Conservation (phyloP, 2,888 invertebrate species). For the Dilophus febrilis region DNA sequence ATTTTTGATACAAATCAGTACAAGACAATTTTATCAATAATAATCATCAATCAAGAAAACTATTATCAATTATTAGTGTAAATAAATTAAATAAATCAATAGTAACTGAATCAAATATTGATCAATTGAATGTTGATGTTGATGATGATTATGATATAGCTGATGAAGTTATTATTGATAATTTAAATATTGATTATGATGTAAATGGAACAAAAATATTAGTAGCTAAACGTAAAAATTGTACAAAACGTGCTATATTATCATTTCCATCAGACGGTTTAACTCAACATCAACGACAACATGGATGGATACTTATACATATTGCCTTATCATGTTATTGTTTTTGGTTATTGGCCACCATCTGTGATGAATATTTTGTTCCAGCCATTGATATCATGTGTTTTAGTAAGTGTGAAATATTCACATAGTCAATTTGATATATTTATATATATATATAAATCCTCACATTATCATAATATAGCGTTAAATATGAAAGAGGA, state of each 20-base stretch:
- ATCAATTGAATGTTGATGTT: no score
- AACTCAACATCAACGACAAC: constrained; percentile 42
- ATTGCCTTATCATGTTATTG: constrained; percentile 39
- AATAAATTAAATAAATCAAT: no score
- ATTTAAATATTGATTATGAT: no score
- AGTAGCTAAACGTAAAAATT: no score
- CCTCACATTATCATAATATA: no score
- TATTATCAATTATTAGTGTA: not conserved
- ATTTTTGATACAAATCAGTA: no score
- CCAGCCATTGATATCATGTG: constrained; percentile 67
- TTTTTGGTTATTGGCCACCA: constrained; percentile 60
- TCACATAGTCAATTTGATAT: constrained; percentile 4
- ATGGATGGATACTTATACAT: constrained; percentile 17
- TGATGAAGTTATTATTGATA: no score
- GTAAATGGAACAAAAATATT: no score
- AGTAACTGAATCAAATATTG: no score
- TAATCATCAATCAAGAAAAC: not conserved
- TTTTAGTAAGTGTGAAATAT: constrained; percentile 55
- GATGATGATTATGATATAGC: no score
- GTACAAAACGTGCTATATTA: constrained; percentile 55
- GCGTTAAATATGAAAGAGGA: no score
- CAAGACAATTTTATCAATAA: no score
- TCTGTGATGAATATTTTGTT: constrained; percentile 82
- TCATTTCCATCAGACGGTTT: constrained; percentile 68
- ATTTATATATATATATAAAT: not conserved